A percentile compares a stretch with the other conserved stretches of the same genome.
These are phyloP conservation scores for Bombyx huttoni DNA, from an alignment of 2,888 invertebrate species.

Conservation along the genomic window DNA sequence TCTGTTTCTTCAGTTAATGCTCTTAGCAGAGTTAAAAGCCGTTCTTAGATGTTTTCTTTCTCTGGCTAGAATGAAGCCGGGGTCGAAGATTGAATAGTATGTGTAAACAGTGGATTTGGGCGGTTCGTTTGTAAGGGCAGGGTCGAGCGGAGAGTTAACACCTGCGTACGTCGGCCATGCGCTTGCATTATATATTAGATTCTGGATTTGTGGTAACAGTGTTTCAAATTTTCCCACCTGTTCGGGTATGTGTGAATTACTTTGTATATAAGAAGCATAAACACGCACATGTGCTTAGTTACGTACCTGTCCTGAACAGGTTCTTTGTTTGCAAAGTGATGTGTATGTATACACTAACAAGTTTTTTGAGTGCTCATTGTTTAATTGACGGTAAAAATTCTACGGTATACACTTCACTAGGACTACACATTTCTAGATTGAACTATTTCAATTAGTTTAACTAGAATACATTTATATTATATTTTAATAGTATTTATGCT, in stretches of 20 bases:
- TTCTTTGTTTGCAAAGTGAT: slow-evolving; percentile 5
- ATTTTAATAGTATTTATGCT: background rate
- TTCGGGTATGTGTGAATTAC: slow-evolving; percentile 26
- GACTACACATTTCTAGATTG: too few species aligned
- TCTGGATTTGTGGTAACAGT: slow-evolving; percentile 28
- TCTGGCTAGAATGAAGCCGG: slow-evolving; percentile 29
- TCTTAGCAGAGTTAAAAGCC: slow-evolving; percentile 38
- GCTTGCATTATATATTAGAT: slow-evolving; percentile 34
- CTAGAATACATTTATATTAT: background rate
- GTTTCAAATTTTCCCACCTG: slow-evolving; percentile 42
- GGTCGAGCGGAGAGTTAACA: slow-evolving; percentile 47
- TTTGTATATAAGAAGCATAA: slow-evolving; percentile 21
- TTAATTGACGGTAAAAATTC: slow-evolving; percentile 3
- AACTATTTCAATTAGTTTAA: background rate
- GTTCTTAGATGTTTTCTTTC: slow-evolving; percentile 30
- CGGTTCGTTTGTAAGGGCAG: slow-evolving; percentile 57
- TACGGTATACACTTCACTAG: too few species aligned
- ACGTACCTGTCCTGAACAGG: slow-evolving; percentile 4
- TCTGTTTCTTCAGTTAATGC: slow-evolving; percentile 44
- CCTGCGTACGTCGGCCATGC: slow-evolving; percentile 55
- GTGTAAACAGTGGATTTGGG: slow-evolving; percentile 57
- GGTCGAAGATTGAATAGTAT: slow-evolving; percentile 35
- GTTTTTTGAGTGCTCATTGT: slow-evolving; percentile 4
- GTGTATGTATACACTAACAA: slow-evolving; percentile 5
- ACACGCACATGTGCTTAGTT: slow-evolving; percentile 4